Evolutionary conservation across 2,113 vertebrate genomes (phyloP).

Genomic region (Epinephelus lanceolatus): DNA sequence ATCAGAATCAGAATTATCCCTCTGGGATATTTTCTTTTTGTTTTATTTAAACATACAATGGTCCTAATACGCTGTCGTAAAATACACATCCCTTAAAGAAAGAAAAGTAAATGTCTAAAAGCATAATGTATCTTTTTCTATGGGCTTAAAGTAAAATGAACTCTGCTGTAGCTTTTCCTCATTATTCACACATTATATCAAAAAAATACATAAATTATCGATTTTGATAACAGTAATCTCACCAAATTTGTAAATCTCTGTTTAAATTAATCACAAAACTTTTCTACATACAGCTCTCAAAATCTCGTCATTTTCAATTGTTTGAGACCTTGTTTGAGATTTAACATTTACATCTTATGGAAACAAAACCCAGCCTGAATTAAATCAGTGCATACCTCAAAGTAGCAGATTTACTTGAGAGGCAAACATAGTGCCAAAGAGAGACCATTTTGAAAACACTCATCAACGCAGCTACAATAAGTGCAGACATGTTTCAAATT

Average conservation of each 20-base stretch:
- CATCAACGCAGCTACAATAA: background rate
- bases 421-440: background rate
- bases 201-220: background rate
- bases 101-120: background rate
- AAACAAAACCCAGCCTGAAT: background rate
- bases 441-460: too few relatives aligned
- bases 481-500: background rate
- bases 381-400: background rate
- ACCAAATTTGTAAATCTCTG: background rate
- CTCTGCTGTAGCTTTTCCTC: background rate
- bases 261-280: background rate
- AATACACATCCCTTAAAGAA: slow-evolving; percentile 1
- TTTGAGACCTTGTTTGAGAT: background rate
- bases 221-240: background rate
- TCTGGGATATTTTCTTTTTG: too few relatives aligned
- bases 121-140: background rate
- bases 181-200: background rate
- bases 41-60: too few relatives aligned
- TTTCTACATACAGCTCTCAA: background rate
- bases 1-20: too few relatives aligned
- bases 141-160: background rate
- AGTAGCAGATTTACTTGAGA: background rate
- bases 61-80: too few relatives aligned
- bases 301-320: background rate
- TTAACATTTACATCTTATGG: background rate